Percentiles rank a stretch among this genome's conserved stretches.
Conservation (phyloP, 2,797 vertebrate species). For the Platyrinchus mystaceus region DNA sequence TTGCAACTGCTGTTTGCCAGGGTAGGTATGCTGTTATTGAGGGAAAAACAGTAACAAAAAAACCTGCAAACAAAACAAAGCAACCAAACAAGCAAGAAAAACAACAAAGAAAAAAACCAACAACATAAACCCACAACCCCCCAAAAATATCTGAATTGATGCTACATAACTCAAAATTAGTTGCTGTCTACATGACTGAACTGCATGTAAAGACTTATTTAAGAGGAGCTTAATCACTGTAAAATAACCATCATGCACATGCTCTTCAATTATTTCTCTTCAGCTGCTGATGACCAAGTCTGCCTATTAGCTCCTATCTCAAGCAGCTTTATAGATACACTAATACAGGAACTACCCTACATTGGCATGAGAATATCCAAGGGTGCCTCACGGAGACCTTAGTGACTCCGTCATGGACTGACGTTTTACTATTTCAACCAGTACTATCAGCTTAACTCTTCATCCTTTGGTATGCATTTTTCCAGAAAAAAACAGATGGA, state of each 20-base stretch:
- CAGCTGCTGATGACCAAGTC: neutral
- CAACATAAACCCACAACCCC: neutral
- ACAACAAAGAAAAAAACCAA: neutral
- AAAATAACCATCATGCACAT: neutral
- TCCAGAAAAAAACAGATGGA: neutral
- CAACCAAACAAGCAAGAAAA: neutral
- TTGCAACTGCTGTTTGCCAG: neutral
- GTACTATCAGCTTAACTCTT: neutral
- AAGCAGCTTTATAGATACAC: neutral
- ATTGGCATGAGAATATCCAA: neutral
- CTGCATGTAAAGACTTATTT: neutral
- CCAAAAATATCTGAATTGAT: neutral
- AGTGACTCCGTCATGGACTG: neutral
- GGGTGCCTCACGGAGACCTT: neutral
- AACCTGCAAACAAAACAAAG: neutral
- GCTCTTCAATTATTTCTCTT: neutral
- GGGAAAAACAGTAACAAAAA: neutral
- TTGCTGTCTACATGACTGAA: neutral
- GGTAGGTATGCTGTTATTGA: neutral
- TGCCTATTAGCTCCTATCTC: neutral
- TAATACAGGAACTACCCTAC: neutral
- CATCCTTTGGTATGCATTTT: neutral
- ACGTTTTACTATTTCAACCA: neutral
- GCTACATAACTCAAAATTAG: neutral
- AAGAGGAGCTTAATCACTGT: neutral